Evolutionary conservation across 2,797 vertebrate genomes (phyloP).

Genomic region (Oophaga sylvatica): DNA sequence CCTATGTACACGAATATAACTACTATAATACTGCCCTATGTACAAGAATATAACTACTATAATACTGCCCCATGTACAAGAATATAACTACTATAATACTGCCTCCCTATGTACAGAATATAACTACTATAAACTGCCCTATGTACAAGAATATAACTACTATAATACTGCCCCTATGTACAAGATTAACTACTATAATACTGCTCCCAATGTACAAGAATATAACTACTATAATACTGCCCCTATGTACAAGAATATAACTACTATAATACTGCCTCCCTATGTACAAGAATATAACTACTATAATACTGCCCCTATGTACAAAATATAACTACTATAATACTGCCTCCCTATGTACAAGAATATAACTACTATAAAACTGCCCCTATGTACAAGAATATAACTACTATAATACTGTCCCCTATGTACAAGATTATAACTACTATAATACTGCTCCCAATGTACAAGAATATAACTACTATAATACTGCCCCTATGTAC

Average conservation of each 20-base stretch:
- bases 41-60: not conserved
- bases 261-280: no score
- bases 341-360: no score
- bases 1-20: no score
- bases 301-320: constrained; percentile 4
- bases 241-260: no score
- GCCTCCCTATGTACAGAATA: not conserved
- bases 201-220: not conserved
- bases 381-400: no score
- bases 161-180: constrained; percentile 7
- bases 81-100: no score
- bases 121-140: constrained; percentile 1
- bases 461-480: no score
- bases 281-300: not conserved
- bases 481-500: no score
- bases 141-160: not conserved
- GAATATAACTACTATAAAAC: not conserved
- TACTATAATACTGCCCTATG: no score
- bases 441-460: constrained; percentile 3
- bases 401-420: no score
- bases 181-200: no score
- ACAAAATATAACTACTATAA: no score
- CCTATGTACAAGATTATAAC: not conserved
- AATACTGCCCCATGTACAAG: constrained; percentile 3
- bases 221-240: not conserved